Base-by-base conservation (phyloP, 1,140 invertebrate genomes). In the Scaptomyza pallida region DNA sequence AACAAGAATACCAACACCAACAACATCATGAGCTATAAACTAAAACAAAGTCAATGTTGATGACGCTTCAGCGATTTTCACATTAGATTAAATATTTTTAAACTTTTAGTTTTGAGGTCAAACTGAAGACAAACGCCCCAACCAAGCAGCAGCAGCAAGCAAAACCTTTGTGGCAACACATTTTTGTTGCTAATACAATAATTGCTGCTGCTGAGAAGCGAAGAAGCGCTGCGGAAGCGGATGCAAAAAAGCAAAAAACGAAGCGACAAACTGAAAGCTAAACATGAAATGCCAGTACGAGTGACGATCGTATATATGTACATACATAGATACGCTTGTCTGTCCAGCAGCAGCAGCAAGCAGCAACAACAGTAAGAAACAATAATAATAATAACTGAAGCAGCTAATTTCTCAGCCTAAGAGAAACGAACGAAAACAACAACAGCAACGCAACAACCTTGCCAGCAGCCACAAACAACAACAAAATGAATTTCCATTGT, bases 401-500 rank as follows among this genome's bases (percentile, higher is more conserved):
- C 80, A 77, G 80, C 80, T 85, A 85, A 86, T 85, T 85, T 85
- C 80, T 85, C 80, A 85, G 77, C 67, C 67, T 79, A 73, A 70
- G 62, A 56, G 41, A 73, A 63, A 61, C 56, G 61, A 60, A 30
- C 26, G 26, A 9, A 30, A 52, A 41, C 17, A 43, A 41, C 17
- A 43, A 23, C 23, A 23, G 23, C 23, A 23, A 55, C 40, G 17
- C 17, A 67, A 60, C 69, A 72, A 85, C 80, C 80, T 85, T 85
- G 80, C 80, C 80, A 85, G 81, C 69, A 81, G 80, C 72, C 56
- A 62, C 63, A 78, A 52, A 61, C 68, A 75, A 57, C 67, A 75
- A 61, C 77, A 65, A 81, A n/a, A 78, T 86, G 81, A 85, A 86
- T 85, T 85, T 85, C 81, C 81, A 85, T 85, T 85, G 81, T 85